Evolutionary conservation across 2,888 invertebrate genomes (phyloP), one percentile per base, ranked within the genome.

Genomic region (Flexamia atlantica): DNA sequence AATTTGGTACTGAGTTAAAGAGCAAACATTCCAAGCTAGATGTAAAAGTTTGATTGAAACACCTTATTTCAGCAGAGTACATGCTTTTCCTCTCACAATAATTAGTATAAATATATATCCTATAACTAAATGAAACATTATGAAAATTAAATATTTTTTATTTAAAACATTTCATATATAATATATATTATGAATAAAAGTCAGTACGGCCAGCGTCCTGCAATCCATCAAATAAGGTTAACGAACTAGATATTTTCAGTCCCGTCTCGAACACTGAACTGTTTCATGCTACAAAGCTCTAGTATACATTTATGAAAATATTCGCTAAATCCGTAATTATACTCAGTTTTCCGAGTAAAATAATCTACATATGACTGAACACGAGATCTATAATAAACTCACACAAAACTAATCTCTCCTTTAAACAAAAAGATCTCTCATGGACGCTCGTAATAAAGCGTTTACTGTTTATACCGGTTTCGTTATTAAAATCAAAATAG

Each of bases 181-280:
- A 74, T 74, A 74, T 83, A 74, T 72, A 74, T 83, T 20, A 74
- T 83, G 82, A 74, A 83, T 83, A 83, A 83, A 72, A 32, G 12
- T 74, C 82, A 83, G 82, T 70, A 83, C 82, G 82, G 74, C 82
- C 82, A 83, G 82, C 82, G 82, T 83, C 82, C 82, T 83, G 82
- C 57, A 82, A 83, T 72, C 82, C 82, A 83, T 83, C 82, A 74
- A 74, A 79, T 57, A 36, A 79, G 32, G 14, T 57, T 79, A 79
- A 79, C 57, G 79, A 79, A 79, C 50, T 79, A 79, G 79, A 57
- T 76, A 76, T 79, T 79, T 50, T 79, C 79, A 79, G 79, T 79
- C 79, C 79, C 79, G 3, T 20, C 50, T 53, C 28, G 7, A 79
- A 57, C 46, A 53, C 79, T 57, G 79, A 79, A 79, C 79, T 57